Percentiles rank a stretch among this genome's conserved stretches.
Conservation (phyloP, 2,797 vertebrate species). For the Hybognathus amarus region DNA sequence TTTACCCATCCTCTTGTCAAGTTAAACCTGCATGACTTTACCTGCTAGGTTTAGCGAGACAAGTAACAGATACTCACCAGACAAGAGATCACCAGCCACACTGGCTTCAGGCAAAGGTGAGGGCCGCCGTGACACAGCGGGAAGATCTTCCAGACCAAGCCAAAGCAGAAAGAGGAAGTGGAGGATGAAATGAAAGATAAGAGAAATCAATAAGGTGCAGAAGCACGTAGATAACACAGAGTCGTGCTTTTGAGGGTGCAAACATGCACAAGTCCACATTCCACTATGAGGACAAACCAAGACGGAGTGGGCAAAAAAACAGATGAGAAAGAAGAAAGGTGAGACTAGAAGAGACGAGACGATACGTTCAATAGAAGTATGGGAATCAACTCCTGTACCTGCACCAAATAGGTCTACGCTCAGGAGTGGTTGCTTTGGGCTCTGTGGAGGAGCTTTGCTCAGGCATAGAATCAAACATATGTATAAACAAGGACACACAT, state of each 20-base stretch:
- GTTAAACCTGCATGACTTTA: neutral
- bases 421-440: constrained; percentile 95
- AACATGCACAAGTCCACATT: constrained; percentile 66
- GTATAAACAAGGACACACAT: constrained; percentile 95
- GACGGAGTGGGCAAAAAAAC: constrained; percentile 64
- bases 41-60: neutral
- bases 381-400: constrained; percentile 88
- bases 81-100: constrained; percentile 90
- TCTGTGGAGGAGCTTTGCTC: constrained; percentile 88
- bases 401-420: constrained; percentile 99
- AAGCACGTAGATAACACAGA: constrained; percentile 64
- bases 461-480: constrained; percentile 98
- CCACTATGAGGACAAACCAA: constrained; percentile 80
- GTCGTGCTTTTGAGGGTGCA: constrained; percentile 27
- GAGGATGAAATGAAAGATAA: constrained; percentile 79
- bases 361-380: constrained; percentile 74
- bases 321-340: constrained; percentile 53
- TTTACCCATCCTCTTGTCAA: neutral
- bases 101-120: constrained; percentile 92
- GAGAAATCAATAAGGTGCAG: constrained; percentile 76
- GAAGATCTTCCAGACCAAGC: constrained; percentile 84
- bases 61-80: constrained; percentile 80
- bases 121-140: constrained; percentile 89
- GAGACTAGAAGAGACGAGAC: constrained; percentile 42
- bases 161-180: constrained; percentile 43